These are phyloP conservation scores for Aphaenogaster rudis DNA, from an alignment of 1,140 invertebrate genomes.

Conservation along the genomic window DNA sequence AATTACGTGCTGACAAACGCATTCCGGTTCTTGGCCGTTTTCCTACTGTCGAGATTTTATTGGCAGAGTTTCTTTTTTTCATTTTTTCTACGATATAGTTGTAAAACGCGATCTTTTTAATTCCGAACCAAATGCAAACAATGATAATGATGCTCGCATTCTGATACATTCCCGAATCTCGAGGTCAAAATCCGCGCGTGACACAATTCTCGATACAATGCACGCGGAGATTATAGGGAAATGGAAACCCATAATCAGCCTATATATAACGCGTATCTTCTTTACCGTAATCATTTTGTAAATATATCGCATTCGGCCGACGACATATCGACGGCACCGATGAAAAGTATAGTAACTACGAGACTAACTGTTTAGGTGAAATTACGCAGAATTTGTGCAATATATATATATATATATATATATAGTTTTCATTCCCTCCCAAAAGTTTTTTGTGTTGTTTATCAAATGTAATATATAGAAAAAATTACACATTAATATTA, in stretches of 20 bases:
- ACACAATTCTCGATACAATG: slow-evolving; percentile 1
- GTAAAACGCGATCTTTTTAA: neutral
- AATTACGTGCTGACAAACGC: neutral
- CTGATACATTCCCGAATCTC: neutral
- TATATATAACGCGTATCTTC: neutral
- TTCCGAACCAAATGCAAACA: neutral
- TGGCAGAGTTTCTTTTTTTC: neutral
- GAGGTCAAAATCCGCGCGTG: slow-evolving; percentile 24
- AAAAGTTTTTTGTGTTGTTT: neutral
- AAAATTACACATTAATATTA: too few species aligned
- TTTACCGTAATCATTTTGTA: slow-evolving; percentile 11
- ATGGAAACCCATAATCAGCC: neutral
- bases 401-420: too few species aligned
- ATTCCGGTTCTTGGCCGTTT: neutral
- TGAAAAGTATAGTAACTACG: neutral
- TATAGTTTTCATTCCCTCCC: neutral
- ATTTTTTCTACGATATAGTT: neutral
- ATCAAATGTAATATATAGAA: neutral
- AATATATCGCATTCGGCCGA: neutral
- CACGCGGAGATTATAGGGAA: neutral
- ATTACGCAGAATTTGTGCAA: neutral
- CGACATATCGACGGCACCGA: neutral
- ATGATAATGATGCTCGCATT: neutral
- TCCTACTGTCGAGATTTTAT: neutral
- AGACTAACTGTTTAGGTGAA: neutral